Evolutionary conservation across 2,888 invertebrate species (phyloP), one percentile per base, ranked within the genome.

Genomic region (Parapristionchus giblindavisi): DNA sequence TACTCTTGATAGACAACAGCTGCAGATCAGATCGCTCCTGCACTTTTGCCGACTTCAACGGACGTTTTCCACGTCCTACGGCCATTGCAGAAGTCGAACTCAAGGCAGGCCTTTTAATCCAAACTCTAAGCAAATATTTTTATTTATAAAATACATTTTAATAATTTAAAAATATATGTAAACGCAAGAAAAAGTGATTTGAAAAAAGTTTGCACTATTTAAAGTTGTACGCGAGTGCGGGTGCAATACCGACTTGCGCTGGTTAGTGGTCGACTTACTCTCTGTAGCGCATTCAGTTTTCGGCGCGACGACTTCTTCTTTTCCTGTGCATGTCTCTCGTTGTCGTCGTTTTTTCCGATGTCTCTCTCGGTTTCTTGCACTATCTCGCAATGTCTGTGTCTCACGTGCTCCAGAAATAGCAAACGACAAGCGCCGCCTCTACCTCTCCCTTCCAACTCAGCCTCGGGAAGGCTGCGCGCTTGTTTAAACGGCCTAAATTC

Each of bases 81-180:
- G 63, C 63, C 32, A 40, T 24, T 6, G 61, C 36, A 43, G 43
- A 40, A 65, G 63, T 43, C 48, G 63, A 29, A 43, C 40, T 43
- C 63, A 61, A 60, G 60, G 40, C 61, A 40, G 40, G 63, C 63
- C 63, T 43, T 65, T 65, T 65, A n/a, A n/a, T n/a, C n/a, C 43
- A 21, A 29, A 43, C 63, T 65, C 63, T 5, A 40, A 61, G 40
- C 27, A 24, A 27, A 38, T 0, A 11, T 21, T 36, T 27, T 1
- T n/a, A 29, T 29, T 38, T 38, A n/a, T 24, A 40, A 2, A 24
- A 24, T 17, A 11, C 8, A 61, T 61, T 61, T 38, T 61, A 14
- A 60, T 58, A 61, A 4, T 36, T 34, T 3, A 63, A 63, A 63
- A n/a, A 3, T 3, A 43, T 40, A 0, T 24, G 17, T 11, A 63